Evolutionary conservation across 2,888 invertebrate genomes (phyloP).

Genomic region (Spisula solida): DNA sequence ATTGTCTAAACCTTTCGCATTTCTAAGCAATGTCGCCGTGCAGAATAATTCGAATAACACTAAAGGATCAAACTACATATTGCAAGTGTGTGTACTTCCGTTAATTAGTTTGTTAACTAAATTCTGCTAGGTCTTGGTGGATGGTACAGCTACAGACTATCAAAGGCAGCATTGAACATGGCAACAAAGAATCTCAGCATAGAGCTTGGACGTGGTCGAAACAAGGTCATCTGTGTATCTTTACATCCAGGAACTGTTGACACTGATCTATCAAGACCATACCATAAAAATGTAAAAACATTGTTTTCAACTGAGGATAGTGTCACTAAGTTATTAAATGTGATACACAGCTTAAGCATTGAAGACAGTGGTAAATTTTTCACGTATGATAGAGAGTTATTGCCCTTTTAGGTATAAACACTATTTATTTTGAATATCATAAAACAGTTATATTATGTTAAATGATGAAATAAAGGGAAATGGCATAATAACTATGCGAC

Average conservation of each 20-base stretch:
- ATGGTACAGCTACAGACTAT: constrained; percentile 83
- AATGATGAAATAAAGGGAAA: no score
- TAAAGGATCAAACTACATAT: no score
- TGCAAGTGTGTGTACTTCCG: no score
- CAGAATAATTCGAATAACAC: no score
- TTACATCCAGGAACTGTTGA: constrained; percentile 84
- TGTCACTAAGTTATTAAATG: constrained; percentile 76
- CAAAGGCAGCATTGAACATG: constrained; percentile 84
- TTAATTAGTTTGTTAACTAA: no score
- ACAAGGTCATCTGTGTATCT: constrained; percentile 78
- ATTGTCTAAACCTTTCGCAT: no score
- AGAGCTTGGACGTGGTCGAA: constrained; percentile 79
- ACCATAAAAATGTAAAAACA: constrained; percentile 81
- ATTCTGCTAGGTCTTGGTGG: constrained; percentile 79
- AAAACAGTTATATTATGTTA: no score
- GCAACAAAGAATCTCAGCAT: constrained; percentile 82
- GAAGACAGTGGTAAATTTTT: constrained; percentile 80
- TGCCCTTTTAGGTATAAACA: constrained; percentile 75
- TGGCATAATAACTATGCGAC: no score
- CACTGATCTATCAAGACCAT: constrained; percentile 81
- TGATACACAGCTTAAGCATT: constrained; percentile 77
- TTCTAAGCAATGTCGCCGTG: no score
- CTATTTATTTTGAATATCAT: background rate
- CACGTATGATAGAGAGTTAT: constrained; percentile 76
- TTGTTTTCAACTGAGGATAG: constrained; percentile 79